These are phyloP conservation scores for Sycophila texana DNA, from an alignment of 2,888 invertebrate species.

Conservation along the genomic window DNA sequence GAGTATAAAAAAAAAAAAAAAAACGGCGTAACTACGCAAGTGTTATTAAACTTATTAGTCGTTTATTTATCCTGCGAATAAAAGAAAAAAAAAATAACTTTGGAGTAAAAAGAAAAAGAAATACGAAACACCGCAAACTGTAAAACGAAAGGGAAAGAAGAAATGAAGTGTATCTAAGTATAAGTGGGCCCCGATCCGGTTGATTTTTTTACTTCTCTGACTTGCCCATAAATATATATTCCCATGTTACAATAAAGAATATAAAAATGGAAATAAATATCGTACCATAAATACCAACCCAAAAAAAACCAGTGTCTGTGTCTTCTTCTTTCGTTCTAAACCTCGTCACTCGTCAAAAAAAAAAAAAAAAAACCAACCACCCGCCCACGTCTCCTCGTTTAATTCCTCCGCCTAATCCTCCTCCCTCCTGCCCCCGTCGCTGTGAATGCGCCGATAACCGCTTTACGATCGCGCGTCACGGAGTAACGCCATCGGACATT, in stretches of 20 bases:
- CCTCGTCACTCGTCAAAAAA: not conserved
- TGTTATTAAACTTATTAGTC: conserved; percentile 57
- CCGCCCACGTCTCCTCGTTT: not conserved
- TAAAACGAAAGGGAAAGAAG: conserved; percentile 55
- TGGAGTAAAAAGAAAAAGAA: conserved; percentile 41
- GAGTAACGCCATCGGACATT: not conserved
- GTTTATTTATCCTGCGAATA: conserved; percentile 54
- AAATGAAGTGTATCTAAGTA: conserved; percentile 60
- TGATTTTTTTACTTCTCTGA: conserved; percentile 68
- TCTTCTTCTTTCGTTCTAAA: conserved; percentile 18
- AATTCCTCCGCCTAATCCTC: not conserved
- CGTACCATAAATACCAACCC: conserved; percentile 65
- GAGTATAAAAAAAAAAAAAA: not conserved
- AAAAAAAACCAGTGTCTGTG: conserved; percentile 49
- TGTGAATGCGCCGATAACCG: not conserved
- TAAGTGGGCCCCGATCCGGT: conserved; percentile 65
- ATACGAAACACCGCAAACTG: conserved; percentile 52
- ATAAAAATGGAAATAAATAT: conserved; percentile 69
- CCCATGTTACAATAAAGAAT: conserved; percentile 68
- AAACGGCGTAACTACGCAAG: conserved; percentile 41
- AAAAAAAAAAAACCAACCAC: no score
- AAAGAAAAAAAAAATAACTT: conserved; percentile 25
- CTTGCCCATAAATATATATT: conserved; percentile 68
- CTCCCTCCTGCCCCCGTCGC: not conserved
- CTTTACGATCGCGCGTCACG: not conserved